A percentile compares a stretch with the other conserved stretches of the same genome.
phyloP scores from a whole-genome alignment of 1,140 invertebrate species.

The Drosophila tani region DNA sequence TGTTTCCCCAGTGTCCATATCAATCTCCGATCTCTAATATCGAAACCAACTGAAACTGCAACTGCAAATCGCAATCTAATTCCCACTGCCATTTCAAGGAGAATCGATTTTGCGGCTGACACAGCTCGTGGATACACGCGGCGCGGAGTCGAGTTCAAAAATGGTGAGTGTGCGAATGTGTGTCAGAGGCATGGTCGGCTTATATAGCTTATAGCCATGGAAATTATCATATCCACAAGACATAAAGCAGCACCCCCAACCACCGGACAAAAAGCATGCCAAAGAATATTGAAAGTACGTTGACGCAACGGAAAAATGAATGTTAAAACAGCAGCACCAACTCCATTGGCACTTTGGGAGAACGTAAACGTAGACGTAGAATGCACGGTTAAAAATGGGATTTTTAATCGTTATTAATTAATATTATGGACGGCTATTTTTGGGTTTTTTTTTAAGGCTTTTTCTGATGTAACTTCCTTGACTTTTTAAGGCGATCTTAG shows the following conservation, averaged over 20 bases:
- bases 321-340: slow-evolving; percentile 44
- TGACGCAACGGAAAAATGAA: slow-evolving; percentile 73
- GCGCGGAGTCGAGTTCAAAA: slow-evolving; percentile 40
- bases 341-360: slow-evolving; percentile 33
- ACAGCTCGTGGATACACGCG: slow-evolving; percentile 41
- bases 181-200: slow-evolving; percentile 37
- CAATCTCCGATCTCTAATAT: slow-evolving; percentile 4
- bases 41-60: background rate
- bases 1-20: slow-evolving; percentile 13
- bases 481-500: background rate
- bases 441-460: background rate
- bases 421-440: background rate
- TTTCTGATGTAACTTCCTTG: background rate
- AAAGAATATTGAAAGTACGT: slow-evolving; percentile 76
- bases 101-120: slow-evolving; percentile 38
- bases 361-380: slow-evolving; percentile 54
- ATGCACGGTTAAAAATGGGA: slow-evolving; percentile 15
- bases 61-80: slow-evolving; percentile 30
- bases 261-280: slow-evolving; percentile 48
- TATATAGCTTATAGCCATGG: slow-evolving; percentile 11
- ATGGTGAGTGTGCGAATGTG: slow-evolving; percentile 66
- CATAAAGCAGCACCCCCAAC: background rate
- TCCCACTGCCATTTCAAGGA: slow-evolving; percentile 32
- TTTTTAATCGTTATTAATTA: background rate
- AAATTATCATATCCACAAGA: slow-evolving; percentile 39